phyloP scores from a whole-genome alignment of 2,797 vertebrate genomes.

The Enteromius trimaculatus region DNA sequence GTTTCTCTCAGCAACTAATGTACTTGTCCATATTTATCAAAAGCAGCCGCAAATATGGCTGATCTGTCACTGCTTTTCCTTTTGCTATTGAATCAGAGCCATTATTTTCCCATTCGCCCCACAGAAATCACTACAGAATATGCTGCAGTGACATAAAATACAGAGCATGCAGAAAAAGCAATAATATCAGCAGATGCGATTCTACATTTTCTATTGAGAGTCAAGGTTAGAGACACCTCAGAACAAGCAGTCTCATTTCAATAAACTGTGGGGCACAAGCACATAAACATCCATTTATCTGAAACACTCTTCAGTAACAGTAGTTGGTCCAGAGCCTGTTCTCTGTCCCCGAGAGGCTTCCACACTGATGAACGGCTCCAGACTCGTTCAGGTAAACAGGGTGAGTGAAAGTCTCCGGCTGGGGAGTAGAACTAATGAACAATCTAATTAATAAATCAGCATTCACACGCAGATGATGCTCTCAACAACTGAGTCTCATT shows the following conservation, averaged over 20 bases:
- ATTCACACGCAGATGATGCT: slow-evolving; percentile 59
- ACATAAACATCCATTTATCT: slow-evolving; percentile 46
- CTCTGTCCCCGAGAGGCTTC: slow-evolving; percentile 38
- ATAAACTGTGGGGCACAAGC: slow-evolving; percentile 2
- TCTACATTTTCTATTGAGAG: background rate
- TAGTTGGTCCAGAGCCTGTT: background rate
- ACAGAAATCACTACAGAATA: background rate
- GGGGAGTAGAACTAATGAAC: slow-evolving; percentile 73
- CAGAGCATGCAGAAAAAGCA: background rate
- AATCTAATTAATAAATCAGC: slow-evolving; percentile 70
- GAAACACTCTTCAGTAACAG: slow-evolving; percentile 18
- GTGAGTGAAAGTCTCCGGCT: slow-evolving; percentile 67
- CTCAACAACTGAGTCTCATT: slow-evolving; percentile 42
- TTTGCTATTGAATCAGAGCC: background rate
- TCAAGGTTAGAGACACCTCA: background rate
- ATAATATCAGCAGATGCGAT: slow-evolving; percentile 2
- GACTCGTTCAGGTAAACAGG: slow-evolving; percentile 61
- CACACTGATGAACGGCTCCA: slow-evolving; percentile 58
- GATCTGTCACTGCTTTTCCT: background rate
- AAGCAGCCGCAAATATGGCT: background rate
- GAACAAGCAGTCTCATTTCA: slow-evolving; percentile 1
- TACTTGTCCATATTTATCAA: background rate
- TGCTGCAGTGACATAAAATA: background rate
- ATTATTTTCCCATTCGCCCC: background rate
- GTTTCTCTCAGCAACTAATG: background rate